Percentiles rank a stretch among this genome's conserved stretches.
Conservation (phyloP, 1,140 invertebrate genomes). For the Dendrolimus punctatus region DNA sequence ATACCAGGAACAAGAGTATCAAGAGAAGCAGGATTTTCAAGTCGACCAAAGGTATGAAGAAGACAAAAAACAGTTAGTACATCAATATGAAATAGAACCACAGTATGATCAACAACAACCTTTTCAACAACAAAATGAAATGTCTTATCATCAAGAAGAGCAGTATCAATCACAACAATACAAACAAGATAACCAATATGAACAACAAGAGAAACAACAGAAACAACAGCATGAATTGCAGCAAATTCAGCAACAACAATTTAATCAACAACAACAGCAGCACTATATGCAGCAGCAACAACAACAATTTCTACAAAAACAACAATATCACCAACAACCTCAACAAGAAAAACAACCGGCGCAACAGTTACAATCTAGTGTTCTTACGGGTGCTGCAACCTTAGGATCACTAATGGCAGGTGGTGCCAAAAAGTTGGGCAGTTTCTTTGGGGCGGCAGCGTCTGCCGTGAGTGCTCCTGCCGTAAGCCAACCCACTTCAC, state of each 20-base stretch:
- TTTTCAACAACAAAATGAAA: constrained; percentile 10
- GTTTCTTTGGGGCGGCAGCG: constrained; percentile 63
- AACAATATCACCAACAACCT: constrained; percentile 41
- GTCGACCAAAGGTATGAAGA: constrained; percentile 26
- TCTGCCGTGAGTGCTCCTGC: constrained; percentile 49
- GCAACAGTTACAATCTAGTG: constrained; percentile 55
- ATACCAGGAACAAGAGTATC: constrained; percentile 23
- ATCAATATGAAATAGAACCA: constrained; percentile 17
- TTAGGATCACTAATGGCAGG: constrained; percentile 68
- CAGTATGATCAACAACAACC: constrained; percentile 20
- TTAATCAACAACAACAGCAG: constrained; percentile 26
- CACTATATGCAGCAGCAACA: constrained; percentile 26
- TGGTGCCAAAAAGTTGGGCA: constrained; percentile 67
- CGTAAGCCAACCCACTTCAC: constrained; percentile 28
- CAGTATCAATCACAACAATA: constrained; percentile 58
- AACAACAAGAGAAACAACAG: constrained; percentile 24
- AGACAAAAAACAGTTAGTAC: constrained; percentile 33
- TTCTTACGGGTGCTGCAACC: constrained; percentile 62
- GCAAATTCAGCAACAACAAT: constrained; percentile 24
- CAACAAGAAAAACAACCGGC: constrained; percentile 41
- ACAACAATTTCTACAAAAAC: constrained; percentile 31
- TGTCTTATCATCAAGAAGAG: constrained; percentile 29
- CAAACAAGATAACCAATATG: constrained; percentile 18
- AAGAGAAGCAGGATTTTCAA: constrained; percentile 19
- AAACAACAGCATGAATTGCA: constrained; percentile 28